A percentile compares a stretch with the other conserved stretches of the same genome.
phyloP scores from a whole-genome alignment of 2,888 invertebrate species.

The Troides helena region DNA sequence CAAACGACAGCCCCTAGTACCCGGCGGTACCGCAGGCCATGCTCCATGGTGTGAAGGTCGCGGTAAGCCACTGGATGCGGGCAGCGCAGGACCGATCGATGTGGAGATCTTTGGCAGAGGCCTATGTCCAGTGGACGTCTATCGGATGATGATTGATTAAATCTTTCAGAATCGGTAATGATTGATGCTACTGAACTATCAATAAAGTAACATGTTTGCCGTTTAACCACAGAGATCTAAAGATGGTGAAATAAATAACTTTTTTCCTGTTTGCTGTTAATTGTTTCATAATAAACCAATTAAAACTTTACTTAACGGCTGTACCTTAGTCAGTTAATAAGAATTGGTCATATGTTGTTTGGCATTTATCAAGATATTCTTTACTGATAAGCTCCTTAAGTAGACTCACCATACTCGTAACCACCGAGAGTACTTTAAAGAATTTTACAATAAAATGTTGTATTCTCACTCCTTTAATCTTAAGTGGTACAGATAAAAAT shows the following conservation, averaged over 20 bases:
- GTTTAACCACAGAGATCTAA: neutral
- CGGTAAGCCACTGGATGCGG: too few relatives aligned
- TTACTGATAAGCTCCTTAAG: slow-evolving; percentile 16
- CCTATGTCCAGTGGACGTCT: too few relatives aligned
- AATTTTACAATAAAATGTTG: slow-evolving; percentile 5
- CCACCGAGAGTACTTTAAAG: slow-evolving; percentile 3
- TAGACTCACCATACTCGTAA: slow-evolving; percentile 7
- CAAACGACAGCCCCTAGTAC: too few relatives aligned
- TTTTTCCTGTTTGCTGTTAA: neutral
- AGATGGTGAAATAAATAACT: neutral
- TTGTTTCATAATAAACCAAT: neutral
- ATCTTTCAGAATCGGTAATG: too few relatives aligned
- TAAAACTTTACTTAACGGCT: slow-evolving; percentile 1
- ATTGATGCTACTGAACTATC: too few relatives aligned
- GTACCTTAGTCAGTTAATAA: slow-evolving; percentile 3
- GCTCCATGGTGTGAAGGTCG: too few relatives aligned
- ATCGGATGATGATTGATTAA: too few relatives aligned
- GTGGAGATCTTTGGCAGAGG: too few relatives aligned
- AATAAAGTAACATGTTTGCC: too few relatives aligned
- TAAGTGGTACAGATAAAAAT: slow-evolving; percentile 7
- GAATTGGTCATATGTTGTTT: slow-evolving; percentile 8
- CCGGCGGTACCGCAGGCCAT: too few relatives aligned
- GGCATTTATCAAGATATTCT: slow-evolving; percentile 14
- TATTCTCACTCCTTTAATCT: slow-evolving; percentile 6
- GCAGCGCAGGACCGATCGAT: too few relatives aligned